phyloP scores from a whole-genome alignment of 2,797 vertebrate species.

The Enteromius trimaculatus region DNA sequence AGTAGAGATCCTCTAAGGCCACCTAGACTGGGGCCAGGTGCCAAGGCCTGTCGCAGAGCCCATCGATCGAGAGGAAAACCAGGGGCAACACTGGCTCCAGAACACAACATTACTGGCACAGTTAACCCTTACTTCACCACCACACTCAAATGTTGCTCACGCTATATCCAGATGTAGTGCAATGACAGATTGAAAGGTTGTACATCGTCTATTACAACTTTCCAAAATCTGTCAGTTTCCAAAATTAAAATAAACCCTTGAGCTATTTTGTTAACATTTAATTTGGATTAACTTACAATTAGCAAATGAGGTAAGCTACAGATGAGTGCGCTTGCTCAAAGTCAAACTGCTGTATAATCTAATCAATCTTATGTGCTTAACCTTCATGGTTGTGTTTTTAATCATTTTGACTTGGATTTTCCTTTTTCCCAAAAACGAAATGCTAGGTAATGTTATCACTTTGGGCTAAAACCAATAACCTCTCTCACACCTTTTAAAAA shows the following conservation, averaged over 20 bases:
- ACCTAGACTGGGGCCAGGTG: slow-evolving; percentile 44
- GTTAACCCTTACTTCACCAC: slow-evolving; percentile 43
- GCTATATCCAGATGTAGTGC: background rate
- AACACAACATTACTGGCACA: slow-evolving; percentile 27
- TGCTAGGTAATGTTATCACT: background rate
- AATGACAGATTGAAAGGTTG: background rate
- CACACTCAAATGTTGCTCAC: background rate
- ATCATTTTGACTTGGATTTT: background rate
- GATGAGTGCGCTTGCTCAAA: slow-evolving; percentile 8
- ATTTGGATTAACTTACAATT: slow-evolving; percentile 40
- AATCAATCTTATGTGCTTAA: slow-evolving; percentile 17
- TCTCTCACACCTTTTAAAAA: background rate
- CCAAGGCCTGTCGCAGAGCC: slow-evolving; percentile 50
- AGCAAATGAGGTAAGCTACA: slow-evolving; percentile 40
- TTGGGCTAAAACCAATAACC: background rate
- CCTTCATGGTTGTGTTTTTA: background rate
- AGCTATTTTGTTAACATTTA: background rate
- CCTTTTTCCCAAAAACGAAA: background rate
- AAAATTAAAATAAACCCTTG: slow-evolving; percentile 1
- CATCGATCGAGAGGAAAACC: slow-evolving; percentile 56
- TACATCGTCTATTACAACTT: background rate
- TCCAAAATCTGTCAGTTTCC: background rate
- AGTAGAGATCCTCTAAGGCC: slow-evolving; percentile 26
- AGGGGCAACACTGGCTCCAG: slow-evolving; percentile 44
- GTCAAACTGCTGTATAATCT: slow-evolving; percentile 28